Conservation (phyloP, 1,140 invertebrate species). For the Heliconius himera region DNA sequence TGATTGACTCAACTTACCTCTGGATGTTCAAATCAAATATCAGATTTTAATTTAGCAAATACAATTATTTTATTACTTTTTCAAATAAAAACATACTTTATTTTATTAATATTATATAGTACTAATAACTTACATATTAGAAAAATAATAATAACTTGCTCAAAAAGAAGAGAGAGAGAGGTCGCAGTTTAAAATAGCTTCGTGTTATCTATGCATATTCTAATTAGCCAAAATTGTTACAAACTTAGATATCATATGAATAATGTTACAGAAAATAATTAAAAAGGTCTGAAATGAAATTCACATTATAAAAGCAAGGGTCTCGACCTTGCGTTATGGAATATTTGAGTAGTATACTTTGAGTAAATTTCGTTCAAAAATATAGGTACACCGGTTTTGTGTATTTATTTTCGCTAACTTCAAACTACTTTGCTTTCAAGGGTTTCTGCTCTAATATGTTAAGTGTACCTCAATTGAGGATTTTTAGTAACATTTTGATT, state of each 20-base stretch:
- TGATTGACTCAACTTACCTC: no score
- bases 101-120: no score
- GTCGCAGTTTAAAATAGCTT: background rate
- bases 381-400: background rate
- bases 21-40: no score
- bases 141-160: no score
- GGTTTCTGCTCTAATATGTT: background rate
- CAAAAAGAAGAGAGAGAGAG: no score
- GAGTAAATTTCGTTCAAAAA: background rate
- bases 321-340: conserved; percentile 13
- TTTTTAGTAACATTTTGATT: background rate
- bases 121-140: no score
- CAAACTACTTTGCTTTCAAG: background rate
- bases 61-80: no score
- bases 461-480: background rate
- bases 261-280: conserved; percentile 1
- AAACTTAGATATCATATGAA: background rate
- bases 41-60: no score
- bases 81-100: no score
- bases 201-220: background rate
- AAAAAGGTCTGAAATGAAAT: background rate
- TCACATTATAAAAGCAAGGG: background rate
- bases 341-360: conserved; percentile 15
- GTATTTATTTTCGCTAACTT: background rate
- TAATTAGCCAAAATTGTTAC: background rate